Conservation (phyloP, 2,113 vertebrate genomes). For the Sclerurus mexicanus region DNA sequence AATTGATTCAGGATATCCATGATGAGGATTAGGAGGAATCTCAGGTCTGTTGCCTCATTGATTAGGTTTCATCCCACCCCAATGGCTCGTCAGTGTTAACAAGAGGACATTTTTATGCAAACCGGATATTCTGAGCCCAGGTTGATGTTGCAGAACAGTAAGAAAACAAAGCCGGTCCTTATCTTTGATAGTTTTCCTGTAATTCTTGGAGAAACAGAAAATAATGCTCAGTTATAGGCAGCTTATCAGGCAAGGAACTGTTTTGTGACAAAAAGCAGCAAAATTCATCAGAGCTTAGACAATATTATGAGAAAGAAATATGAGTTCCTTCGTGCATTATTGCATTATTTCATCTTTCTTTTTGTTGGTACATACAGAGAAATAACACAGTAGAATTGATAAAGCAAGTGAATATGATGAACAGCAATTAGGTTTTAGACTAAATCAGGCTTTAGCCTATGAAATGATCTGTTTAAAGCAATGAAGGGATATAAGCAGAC, state of each 20-base stretch:
- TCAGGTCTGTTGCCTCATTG: not conserved
- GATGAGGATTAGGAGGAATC: not conserved
- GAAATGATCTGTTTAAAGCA: not conserved
- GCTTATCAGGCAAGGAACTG: not conserved
- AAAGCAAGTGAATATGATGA: not conserved
- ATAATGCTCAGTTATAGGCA: not conserved
- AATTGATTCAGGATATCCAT: not conserved
- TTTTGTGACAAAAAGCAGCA: not conserved
- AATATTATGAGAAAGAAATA: not conserved
- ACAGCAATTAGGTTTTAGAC: not conserved
- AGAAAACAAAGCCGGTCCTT: not conserved
- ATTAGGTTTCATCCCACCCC: not conserved
- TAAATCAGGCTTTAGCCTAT: not conserved
- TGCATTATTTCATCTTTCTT: not conserved
- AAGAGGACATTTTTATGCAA: not conserved
- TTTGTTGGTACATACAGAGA: not conserved
- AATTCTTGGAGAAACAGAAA: not conserved
- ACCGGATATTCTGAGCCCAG: not conserved
- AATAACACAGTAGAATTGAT: not conserved
- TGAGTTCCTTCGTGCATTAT: not conserved
- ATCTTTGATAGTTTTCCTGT: not conserved
- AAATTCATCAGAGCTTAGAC: not conserved
- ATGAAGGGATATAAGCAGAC: not conserved
- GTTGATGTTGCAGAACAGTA: not conserved
- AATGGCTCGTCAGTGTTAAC: not conserved